A percentile compares a stretch with the other conserved stretches of the same genome.
These are phyloP conservation scores for Euproctis similis DNA, from an alignment of 2,888 invertebrate species.

Conservation along the genomic window DNA sequence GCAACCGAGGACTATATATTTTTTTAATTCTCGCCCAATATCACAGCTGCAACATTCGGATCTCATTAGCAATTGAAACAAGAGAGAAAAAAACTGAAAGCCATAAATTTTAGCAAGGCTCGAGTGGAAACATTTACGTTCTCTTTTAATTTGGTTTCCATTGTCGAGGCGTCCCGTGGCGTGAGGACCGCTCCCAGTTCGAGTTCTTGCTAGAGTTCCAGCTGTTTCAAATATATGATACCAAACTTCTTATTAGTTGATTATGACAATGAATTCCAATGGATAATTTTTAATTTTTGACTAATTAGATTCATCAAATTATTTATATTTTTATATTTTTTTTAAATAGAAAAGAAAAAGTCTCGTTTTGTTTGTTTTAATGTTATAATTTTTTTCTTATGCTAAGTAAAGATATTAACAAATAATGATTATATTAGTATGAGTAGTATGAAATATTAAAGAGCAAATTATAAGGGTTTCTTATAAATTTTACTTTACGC, in stretches of 20 bases:
- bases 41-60: slow-evolving; percentile 67
- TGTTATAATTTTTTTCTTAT: too few species aligned
- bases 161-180: slow-evolving; percentile 70
- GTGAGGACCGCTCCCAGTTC: slow-evolving; percentile 26
- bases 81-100: slow-evolving; percentile 62
- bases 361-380: too few species aligned
- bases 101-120: slow-evolving; percentile 73
- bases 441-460: too few species aligned
- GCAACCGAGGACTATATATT: slow-evolving; percentile 33
- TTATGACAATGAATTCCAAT: slow-evolving; percentile 59
- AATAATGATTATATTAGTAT: too few species aligned
- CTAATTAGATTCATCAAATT: too few species aligned
- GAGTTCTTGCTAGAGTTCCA: slow-evolving; percentile 68
- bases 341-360: too few species aligned
- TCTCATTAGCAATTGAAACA: slow-evolving; percentile 71
- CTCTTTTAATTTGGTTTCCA: slow-evolving; percentile 74
- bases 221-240: slow-evolving; percentile 69
- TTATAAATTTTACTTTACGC: too few species aligned
- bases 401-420: too few species aligned
- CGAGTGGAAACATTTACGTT: slow-evolving; percentile 72
- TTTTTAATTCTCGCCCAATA: slow-evolving; percentile 49
- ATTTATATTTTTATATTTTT: too few species aligned
- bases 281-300: too few species aligned
- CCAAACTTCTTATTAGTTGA: slow-evolving; percentile 66
- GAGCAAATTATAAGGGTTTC: too few species aligned